Evolutionary conservation across 1,140 invertebrate species (phyloP).

Genomic region (Polypedilum pembai): DNA sequence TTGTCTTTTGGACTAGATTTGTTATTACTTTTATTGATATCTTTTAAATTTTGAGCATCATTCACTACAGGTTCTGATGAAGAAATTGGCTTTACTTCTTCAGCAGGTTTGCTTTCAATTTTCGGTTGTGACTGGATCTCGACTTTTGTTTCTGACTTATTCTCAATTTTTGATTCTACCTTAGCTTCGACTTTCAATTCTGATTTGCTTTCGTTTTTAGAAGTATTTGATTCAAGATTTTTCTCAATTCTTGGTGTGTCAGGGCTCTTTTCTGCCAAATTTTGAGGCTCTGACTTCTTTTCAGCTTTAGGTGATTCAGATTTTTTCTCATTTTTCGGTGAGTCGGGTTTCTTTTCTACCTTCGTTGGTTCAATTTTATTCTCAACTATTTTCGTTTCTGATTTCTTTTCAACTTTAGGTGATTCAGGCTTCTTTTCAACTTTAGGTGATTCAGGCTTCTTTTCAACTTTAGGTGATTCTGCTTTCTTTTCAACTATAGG

Average conservation of each 20-base stretch:
- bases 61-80: neutral
- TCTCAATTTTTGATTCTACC: neutral
- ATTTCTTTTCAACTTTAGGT: neutral
- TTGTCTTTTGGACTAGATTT: neutral
- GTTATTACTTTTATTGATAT: neutral
- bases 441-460: neutral
- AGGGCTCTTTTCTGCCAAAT: neutral
- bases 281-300: neutral
- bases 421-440: neutral
- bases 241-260: no score
- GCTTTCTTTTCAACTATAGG: neutral
- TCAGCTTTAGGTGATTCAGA: neutral
- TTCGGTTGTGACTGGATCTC: neutral
- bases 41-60: neutral
- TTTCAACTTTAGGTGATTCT: neutral
- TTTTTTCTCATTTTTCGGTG: neutral
- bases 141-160: neutral
- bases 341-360: neutral
- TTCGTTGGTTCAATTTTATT: neutral
- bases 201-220: neutral
- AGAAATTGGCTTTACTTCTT: neutral
- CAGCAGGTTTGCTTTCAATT: neutral
- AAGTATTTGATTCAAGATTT: neutral
- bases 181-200: neutral
- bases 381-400: neutral